Percentiles rank a stretch among this genome's conserved stretches.
Evolutionary conservation across 2,888 invertebrate genomes (phyloP).

Genomic region (Ctena decussata): DNA sequence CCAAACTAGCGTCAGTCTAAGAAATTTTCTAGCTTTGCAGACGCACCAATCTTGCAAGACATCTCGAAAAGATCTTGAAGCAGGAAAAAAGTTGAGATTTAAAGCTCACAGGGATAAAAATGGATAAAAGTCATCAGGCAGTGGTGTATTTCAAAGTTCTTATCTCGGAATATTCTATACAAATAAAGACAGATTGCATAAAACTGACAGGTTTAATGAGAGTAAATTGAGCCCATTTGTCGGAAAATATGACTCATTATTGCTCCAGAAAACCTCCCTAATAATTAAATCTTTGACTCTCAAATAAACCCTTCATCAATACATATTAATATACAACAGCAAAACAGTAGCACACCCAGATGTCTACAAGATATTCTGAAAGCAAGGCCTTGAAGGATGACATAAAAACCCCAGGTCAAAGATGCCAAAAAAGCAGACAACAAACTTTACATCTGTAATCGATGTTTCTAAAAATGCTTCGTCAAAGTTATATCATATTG

Average conservation of each 20-base stretch:
- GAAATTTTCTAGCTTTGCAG: neutral
- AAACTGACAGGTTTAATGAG: neutral
- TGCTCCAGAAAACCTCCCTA: neutral
- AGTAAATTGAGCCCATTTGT: neutral
- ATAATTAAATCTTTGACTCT: neutral
- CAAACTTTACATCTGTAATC: no score
- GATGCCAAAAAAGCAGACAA: no score
- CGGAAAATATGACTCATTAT: neutral
- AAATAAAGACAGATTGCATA: neutral
- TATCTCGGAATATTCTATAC: neutral
- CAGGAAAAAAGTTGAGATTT: neutral
- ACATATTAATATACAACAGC: no score
- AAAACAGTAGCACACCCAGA: no score
- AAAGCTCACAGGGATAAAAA: neutral
- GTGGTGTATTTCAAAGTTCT: neutral
- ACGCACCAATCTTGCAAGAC: slow-evolving; percentile 8
- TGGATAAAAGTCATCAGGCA: neutral
- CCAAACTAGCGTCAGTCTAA: slow-evolving; percentile 1
- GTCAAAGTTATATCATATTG: no score
- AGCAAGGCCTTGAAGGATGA: no score
- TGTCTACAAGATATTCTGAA: no score
- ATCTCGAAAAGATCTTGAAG: slow-evolving; percentile 12
- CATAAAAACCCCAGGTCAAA: no score
- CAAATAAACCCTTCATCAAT: no score
- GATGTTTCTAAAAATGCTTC: no score